Conservation (phyloP, 2,113 vertebrate species). For the Mungos mungo region DNA sequence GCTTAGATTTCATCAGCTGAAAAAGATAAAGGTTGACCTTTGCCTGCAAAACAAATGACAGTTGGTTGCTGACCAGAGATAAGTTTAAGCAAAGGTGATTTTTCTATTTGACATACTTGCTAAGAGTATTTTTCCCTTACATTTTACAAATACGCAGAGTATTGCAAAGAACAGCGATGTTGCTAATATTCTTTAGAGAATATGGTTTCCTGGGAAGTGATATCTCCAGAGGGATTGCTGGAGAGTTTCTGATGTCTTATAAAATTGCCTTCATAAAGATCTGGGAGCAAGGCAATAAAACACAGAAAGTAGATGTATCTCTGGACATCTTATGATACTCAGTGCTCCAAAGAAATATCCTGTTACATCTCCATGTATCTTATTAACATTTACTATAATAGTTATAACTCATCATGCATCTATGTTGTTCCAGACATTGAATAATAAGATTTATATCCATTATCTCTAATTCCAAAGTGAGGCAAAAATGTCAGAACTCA, state of each 20-base stretch:
- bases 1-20: neutral
- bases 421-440: neutral
- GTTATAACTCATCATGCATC: neutral
- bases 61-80: neutral
- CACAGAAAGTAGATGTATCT: neutral
- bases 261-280: neutral
- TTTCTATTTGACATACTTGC: neutral
- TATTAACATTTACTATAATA: neutral
- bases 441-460: neutral
- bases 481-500: neutral
- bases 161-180: neutral
- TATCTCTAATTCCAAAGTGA: neutral
- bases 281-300: neutral
- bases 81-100: neutral
- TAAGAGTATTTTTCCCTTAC: neutral
- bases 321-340: neutral
- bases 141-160: neutral
- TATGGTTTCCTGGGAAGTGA: neutral
- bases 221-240: neutral
- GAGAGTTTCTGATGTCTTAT: neutral
- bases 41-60: neutral
- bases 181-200: constrained; percentile 4
- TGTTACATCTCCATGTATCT: neutral
- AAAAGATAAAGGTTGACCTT: neutral
- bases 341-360: neutral